These are phyloP conservation scores for Heliopora coerulea DNA, from an alignment of 92 coral and sea anemone species.

Conservation along the genomic window DNA sequence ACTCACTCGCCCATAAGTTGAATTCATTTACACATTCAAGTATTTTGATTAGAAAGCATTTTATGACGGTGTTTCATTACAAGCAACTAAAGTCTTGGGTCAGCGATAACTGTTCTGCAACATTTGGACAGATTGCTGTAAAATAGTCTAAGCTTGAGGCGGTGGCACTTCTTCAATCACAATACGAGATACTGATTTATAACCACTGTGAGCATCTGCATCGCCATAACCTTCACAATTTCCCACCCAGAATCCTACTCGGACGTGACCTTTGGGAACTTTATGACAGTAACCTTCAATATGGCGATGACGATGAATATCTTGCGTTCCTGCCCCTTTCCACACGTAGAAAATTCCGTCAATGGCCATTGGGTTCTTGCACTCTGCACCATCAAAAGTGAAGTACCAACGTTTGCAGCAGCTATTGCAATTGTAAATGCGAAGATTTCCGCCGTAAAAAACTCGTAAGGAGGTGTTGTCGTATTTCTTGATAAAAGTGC, in stretches of 20 bases:
- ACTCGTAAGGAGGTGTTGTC: constrained; percentile 16
- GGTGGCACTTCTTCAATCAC: constrained; percentile 18
- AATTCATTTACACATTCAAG: too few species aligned
- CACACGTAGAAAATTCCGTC: constrained; percentile 25
- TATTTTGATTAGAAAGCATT: too few species aligned
- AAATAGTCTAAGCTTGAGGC: constrained; percentile 11
- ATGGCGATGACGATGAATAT: constrained; percentile 43
- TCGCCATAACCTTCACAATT: constrained; percentile 26
- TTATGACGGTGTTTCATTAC: too few species aligned
- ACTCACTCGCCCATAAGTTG: too few species aligned
- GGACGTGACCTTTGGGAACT: constrained; percentile 27
- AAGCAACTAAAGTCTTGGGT: too few species aligned
- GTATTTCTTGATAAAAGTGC: constrained; percentile 5
- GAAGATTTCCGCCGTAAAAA: constrained; percentile 15
- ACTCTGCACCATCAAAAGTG: constrained; percentile 40
- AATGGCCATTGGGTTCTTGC: constrained; percentile 31
- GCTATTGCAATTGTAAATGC: not conserved
- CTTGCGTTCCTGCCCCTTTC: not conserved
- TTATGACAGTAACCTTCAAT: constrained; percentile 44
- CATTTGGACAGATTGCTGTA: too few species aligned
- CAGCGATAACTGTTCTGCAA: not conserved
- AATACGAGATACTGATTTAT: constrained; percentile 13
- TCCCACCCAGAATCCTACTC: constrained; percentile 45
- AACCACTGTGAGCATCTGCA: constrained; percentile 33
- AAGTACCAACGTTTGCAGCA: constrained; percentile 48